These are phyloP conservation scores for Merodon equestris DNA, from an alignment of 2,888 invertebrate species.

Conservation along the genomic window DNA sequence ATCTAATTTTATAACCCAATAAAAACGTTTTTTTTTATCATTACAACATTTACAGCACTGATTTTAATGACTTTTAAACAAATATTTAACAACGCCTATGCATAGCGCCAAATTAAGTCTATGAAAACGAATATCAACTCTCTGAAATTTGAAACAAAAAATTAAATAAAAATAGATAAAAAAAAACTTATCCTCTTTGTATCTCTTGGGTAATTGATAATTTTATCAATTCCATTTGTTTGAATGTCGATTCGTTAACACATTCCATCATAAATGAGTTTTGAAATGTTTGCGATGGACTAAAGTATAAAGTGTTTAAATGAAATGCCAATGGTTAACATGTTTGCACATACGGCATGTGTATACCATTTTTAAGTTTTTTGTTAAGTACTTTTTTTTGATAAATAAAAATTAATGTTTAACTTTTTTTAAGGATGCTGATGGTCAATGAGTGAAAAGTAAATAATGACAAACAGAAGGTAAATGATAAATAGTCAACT, in stretches of 20 bases:
- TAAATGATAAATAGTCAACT: slow-evolving; percentile 16
- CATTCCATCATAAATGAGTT: slow-evolving; percentile 31
- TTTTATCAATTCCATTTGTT: slow-evolving; percentile 7
- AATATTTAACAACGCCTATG: slow-evolving; percentile 6
- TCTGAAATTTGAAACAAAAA: too few relatives aligned
- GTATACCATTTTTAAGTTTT: slow-evolving; percentile 58
- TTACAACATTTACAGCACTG: slow-evolving; percentile 47
- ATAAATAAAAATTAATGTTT: slow-evolving; percentile 26
- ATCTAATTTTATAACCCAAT: too few relatives aligned
- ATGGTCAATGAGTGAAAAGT: slow-evolving; percentile 19
- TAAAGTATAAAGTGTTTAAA: slow-evolving; percentile 60
- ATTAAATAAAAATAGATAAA: too few relatives aligned
- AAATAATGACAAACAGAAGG: slow-evolving; percentile 27
- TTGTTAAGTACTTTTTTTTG: slow-evolving; percentile 38
- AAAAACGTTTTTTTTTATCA: too few relatives aligned
- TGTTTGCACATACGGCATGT: slow-evolving; percentile 53
- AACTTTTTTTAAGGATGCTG: too few relatives aligned
- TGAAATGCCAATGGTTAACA: slow-evolving; percentile 55
- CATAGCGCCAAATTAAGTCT: too few relatives aligned
- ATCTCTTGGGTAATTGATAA: slow-evolving; percentile 28
- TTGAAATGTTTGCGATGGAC: slow-evolving; percentile 53
- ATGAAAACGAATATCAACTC: too few relatives aligned
- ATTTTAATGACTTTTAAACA: slow-evolving; percentile 3
- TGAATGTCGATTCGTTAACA: slow-evolving; percentile 26
- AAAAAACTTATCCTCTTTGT: slow-evolving; percentile 23